Evolutionary conservation across 2,888 invertebrate species (phyloP), one percentile per base, ranked within the genome.

Genomic region (Drosophila anomelani): DNA sequence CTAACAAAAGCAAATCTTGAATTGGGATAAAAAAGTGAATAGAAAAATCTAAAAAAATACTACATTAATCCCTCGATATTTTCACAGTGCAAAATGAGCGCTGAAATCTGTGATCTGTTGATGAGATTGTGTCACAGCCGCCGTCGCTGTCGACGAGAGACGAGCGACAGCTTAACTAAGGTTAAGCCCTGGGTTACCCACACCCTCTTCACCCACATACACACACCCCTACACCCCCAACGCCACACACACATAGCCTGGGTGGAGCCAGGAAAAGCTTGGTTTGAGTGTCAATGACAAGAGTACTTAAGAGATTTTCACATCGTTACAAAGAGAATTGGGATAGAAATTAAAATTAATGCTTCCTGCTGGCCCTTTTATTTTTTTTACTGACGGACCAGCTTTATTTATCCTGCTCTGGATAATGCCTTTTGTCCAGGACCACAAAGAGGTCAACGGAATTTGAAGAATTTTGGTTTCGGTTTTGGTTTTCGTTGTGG

Each of bases 251-350:
- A 55, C 15, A 23, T 15, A 51, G 9, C 20, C 20, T 20, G 20
- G 20, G 20, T 20, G 20, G 20, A 44, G n/a, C 8, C n/a, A 46
- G 43, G 43, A 51, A 49, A 38, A 67, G 46, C 55, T 73, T 67
- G 88, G 90, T 89, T 77, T 89, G 88, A 88, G 85, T 86, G 85
- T 86, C 85, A 87, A 89, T 89, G 86, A 87, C 86, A 87, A 87
- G 86, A 90, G 91, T 90, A 88, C 91, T 91, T 90, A 90, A 91
- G 85, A 90, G 91, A 91, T 91, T 90, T 90, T 83, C 90, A 90
- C 90, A 90, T 91, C 89, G 88, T 91, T 91, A 89, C 87, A 82
- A 81, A 79, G 80, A 79, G 88, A 88, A 84, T 86, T 89, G 88
- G 79, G 79, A 68, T 77, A 83, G 83, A 90, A 89, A 89, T 89